Evolutionary conservation across 2,888 invertebrate species (phyloP).

Genomic region (Pasiphila rectangulata): DNA sequence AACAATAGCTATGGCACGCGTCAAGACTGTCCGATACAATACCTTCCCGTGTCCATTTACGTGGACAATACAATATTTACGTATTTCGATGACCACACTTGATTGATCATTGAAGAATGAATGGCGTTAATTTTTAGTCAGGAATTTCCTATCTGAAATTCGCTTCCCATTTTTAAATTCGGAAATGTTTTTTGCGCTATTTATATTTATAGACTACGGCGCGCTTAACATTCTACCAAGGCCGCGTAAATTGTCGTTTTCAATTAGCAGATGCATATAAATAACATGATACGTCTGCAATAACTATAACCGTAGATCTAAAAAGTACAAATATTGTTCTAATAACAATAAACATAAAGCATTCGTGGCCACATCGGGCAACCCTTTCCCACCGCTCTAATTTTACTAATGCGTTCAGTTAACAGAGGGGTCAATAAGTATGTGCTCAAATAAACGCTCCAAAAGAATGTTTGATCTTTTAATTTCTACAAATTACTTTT

Average conservation of each 20-base stretch:
- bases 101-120: conserved; percentile 64
- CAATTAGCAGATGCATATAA: conserved; percentile 39
- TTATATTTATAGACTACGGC: background rate
- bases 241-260: conserved; percentile 1
- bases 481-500: conserved; percentile 62
- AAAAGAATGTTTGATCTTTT: conserved; percentile 59
- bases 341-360: conserved; percentile 78
- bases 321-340: conserved; percentile 77
- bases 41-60: conserved; percentile 42
- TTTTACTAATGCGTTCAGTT: conserved; percentile 74
- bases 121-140: conserved; percentile 61
- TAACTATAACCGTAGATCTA: conserved; percentile 75
- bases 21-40: conserved; percentile 30
- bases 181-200: conserved; percentile 3
- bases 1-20: conserved; percentile 51
- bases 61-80: conserved; percentile 53
- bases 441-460: conserved; percentile 65
- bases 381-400: conserved; percentile 81
- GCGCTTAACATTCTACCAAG: conserved; percentile 1
- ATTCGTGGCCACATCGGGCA: conserved; percentile 51
- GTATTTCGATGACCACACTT: conserved; percentile 54
- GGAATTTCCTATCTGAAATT: conserved; percentile 4
- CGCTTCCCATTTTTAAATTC: conserved; percentile 1
- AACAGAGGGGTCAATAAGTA: conserved; percentile 67
- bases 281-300: conserved; percentile 52